Evolutionary conservation across 2,888 invertebrate genomes (phyloP).

Genomic region (Lydus trimaculatus): DNA sequence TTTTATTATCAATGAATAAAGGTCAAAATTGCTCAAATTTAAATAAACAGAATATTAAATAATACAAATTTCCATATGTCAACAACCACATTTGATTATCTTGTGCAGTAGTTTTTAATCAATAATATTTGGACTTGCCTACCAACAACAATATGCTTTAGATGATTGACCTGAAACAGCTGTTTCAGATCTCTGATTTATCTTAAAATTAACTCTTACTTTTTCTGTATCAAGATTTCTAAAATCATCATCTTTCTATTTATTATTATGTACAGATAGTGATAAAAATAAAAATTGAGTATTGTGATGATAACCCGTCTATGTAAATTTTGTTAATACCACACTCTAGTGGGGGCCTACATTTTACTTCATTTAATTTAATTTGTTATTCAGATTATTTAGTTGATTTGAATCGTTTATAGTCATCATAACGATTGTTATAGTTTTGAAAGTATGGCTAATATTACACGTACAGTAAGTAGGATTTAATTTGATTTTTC

Average conservation of each 20-base stretch:
- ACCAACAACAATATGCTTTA: too few relatives aligned
- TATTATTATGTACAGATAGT: constrained; percentile 1
- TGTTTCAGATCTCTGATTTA: too few relatives aligned
- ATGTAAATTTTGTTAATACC: constrained; percentile 18
- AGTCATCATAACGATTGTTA: background rate
- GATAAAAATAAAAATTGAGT: constrained; percentile 24
- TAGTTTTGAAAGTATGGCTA: background rate
- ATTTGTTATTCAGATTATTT: background rate
- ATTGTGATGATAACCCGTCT: constrained; percentile 30
- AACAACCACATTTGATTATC: background rate
- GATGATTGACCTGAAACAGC: too few relatives aligned
- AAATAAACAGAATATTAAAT: background rate
- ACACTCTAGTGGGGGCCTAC: background rate
- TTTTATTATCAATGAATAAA: background rate
- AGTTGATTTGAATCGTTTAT: background rate
- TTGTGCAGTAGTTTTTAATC: too few relatives aligned
- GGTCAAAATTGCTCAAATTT: background rate
- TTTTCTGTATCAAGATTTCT: background rate
- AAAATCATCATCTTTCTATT: background rate
- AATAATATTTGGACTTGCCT: too few relatives aligned
- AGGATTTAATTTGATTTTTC: background rate
- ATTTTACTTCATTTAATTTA: background rate
- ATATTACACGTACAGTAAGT: constrained; percentile 1
- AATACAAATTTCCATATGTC: background rate
- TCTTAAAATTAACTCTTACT: too few relatives aligned